phyloP scores from a whole-genome alignment of 2,797 vertebrate genomes.

The Strix occidentalis region DNA sequence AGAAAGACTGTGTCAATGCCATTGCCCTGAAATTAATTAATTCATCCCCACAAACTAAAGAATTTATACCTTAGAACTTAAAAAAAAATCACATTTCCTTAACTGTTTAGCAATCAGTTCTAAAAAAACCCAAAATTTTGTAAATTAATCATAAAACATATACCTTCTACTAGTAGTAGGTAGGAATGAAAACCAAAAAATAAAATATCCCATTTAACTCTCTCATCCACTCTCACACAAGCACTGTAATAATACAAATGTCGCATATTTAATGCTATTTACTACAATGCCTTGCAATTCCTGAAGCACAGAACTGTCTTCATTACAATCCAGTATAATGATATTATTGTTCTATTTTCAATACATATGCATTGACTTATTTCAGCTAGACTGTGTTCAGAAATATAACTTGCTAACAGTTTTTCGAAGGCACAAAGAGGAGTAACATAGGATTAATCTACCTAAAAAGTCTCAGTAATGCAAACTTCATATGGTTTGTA shows the following conservation, averaged over 20 bases:
- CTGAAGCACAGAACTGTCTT: background rate
- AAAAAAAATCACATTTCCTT: background rate
- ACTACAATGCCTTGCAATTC: background rate
- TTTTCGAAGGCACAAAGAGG: background rate
- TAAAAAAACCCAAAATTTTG: background rate
- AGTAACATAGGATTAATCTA: background rate
- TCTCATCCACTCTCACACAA: background rate
- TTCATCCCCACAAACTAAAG: background rate
- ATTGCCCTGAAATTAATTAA: background rate
- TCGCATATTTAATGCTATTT: background rate
- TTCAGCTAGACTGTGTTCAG: background rate
- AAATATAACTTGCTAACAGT: background rate
- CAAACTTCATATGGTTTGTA: background rate
- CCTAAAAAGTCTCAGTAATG: background rate
- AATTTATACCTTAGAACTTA: background rate
- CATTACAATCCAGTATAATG: background rate
- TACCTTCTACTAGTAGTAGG: background rate
- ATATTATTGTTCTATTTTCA: background rate
- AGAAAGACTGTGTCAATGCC: background rate
- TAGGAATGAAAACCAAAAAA: background rate
- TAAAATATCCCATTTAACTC: background rate
- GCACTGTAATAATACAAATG: background rate
- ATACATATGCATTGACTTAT: background rate
- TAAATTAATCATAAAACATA: background rate
- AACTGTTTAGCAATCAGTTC: background rate